A percentile compares a stretch with the other conserved stretches of the same genome.
phyloP scores from a whole-genome alignment of 1,140 invertebrate genomes.

The Megathymus violae region DNA sequence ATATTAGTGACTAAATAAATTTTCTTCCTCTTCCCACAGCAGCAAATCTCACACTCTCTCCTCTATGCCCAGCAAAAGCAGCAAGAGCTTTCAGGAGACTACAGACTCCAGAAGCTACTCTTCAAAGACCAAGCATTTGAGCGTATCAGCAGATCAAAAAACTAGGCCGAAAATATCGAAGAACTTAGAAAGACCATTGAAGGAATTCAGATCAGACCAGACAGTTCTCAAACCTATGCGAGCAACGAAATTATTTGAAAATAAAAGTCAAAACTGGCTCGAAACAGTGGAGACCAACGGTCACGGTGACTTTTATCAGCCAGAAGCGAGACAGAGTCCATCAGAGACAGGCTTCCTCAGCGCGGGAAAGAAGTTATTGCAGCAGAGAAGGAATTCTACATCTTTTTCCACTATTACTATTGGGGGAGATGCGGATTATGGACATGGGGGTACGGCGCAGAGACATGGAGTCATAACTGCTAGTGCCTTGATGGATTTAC shows the following conservation, averaged over 20 bases:
- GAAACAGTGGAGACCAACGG: constrained; percentile 54
- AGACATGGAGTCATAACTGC: constrained; percentile 77
- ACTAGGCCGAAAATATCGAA: constrained; percentile 48
- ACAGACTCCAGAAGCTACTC: constrained; percentile 45
- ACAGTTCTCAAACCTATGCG: constrained; percentile 58
- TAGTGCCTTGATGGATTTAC: constrained; percentile 76
- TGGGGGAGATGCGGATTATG: constrained; percentile 58
- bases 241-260: constrained; percentile 59
- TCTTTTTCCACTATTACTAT: constrained; percentile 73
- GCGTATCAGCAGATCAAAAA: constrained; percentile 68
- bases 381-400: constrained; percentile 69
- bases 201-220: constrained; percentile 65
- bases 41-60: constrained; percentile 59
- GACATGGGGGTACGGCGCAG: constrained; percentile 43
- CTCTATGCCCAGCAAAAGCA: constrained; percentile 52
- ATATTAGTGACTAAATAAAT: neutral
- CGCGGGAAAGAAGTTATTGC: constrained; percentile 56
- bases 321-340: constrained; percentile 51
- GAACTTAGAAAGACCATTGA: constrained; percentile 50
- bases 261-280: constrained; percentile 53
- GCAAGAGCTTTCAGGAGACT: constrained; percentile 64
- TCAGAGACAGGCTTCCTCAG: constrained; percentile 47
- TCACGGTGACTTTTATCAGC: constrained; percentile 64
- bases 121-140: constrained; percentile 54
- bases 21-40: constrained; percentile 43